These are phyloP conservation scores for Palaemon carinicauda DNA, from an alignment of 1,140 invertebrate genomes.

Conservation along the genomic window DNA sequence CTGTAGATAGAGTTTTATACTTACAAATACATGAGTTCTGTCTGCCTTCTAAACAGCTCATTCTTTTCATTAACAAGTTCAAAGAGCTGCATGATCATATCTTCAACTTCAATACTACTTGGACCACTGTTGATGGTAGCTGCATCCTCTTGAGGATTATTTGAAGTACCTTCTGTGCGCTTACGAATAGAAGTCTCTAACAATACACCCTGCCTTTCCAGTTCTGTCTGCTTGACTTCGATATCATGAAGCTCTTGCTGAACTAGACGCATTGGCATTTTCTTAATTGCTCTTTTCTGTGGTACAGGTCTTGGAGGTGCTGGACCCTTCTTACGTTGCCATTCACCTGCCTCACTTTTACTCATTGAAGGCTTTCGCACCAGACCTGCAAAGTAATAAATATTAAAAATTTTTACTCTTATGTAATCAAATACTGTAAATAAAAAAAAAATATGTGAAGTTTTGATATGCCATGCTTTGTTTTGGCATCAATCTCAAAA, in stretches of 20 bases:
- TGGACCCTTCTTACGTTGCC: conserved; percentile 80
- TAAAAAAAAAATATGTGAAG: no score
- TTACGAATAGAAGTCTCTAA: conserved; percentile 86
- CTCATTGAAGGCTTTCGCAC: conserved; percentile 26
- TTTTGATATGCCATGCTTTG: no score
- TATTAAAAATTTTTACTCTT: background rate
- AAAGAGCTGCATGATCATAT: conserved; percentile 88
- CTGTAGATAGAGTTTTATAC: background rate
- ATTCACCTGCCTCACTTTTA: conserved; percentile 74
- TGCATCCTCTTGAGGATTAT: conserved; percentile 5
- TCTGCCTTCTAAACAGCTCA: conserved; percentile 88
- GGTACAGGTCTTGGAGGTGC: conserved; percentile 78
- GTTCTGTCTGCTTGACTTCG: conserved; percentile 86
- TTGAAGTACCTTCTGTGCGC: conserved; percentile 67
- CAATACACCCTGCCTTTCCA: conserved; percentile 86
- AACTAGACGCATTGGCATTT: conserved; percentile 78
- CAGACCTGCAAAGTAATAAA: background rate
- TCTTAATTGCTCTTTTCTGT: conserved; percentile 70
- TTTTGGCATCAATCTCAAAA: no score
- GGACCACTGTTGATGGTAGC: conserved; percentile 66
- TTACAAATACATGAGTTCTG: conserved; percentile 75
- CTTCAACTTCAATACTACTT: conserved; percentile 77
- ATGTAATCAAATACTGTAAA: no score
- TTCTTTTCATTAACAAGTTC: conserved; percentile 94
- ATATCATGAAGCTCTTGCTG: conserved; percentile 79